A percentile compares a stretch with the other conserved stretches of the same genome.
phyloP scores from a whole-genome alignment of 1,140 invertebrate species.

The Vanessa tameamea region DNA sequence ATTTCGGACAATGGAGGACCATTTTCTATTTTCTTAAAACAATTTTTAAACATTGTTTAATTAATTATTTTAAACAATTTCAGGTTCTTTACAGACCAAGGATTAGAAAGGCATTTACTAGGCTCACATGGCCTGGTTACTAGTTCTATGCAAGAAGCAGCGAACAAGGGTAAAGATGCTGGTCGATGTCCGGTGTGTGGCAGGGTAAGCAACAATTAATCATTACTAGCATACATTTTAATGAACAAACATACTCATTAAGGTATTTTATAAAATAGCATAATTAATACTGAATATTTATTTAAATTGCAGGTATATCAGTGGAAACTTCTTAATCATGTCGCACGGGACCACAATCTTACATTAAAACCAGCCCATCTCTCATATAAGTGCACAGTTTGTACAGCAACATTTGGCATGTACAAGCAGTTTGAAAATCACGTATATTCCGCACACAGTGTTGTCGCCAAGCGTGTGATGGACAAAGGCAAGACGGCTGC shows the following conservation, averaged over 20 bases:
- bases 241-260: neutral
- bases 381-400: constrained; percentile 98
- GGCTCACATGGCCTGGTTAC: constrained; percentile 97
- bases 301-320: constrained; percentile 87
- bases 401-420: constrained; percentile 97
- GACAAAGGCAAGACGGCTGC: constrained; percentile 10
- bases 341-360: constrained; percentile 95
- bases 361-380: constrained; percentile 95
- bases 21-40: too few species aligned
- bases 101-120: constrained; percentile 94
- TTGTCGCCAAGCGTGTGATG: constrained; percentile 88
- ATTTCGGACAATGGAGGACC: too few species aligned
- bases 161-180: constrained; percentile 96
- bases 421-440: constrained; percentile 98
- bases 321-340: constrained; percentile 95
- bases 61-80: constrained; percentile 34
- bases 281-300: neutral
- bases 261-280: neutral
- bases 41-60: neutral
- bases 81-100: constrained; percentile 87
- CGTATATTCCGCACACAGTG: constrained; percentile 95
- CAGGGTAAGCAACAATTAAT: constrained; percentile 76
- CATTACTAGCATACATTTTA: neutral
- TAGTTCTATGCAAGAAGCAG: constrained; percentile 97
- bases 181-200: constrained; percentile 97